Evolutionary conservation across 1,140 invertebrate genomes (phyloP), one percentile per base, ranked within the genome.

Genomic region (Meteorus sp.): DNA sequence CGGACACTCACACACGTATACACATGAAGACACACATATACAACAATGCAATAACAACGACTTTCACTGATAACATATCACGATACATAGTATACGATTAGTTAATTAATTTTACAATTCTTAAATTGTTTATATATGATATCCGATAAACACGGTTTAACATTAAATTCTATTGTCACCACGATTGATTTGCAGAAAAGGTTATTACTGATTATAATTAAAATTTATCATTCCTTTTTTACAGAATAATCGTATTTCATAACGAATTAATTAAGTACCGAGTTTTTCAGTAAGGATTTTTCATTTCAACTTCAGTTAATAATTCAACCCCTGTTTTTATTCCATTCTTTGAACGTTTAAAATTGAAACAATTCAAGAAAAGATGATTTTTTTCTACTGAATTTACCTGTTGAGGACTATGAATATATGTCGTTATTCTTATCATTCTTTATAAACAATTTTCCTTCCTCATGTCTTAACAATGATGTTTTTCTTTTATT

Each of bases 91-190:
- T n/a, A n/a, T 59, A 63, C 33, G 35, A 50, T 41, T 62, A 31
- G 31, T 51, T 59, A 44, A 51, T 63, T 39, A 29, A 48, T 54
- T 57, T 45, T n/a, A n/a, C n/a, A n/a, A n/a, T n/a, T n/a, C n/a
- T n/a, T n/a, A n/a, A n/a, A n/a, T n/a, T n/a, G n/a, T n/a, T n/a
- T n/a, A n/a, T n/a, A n/a, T n/a, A n/a, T n/a, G n/a, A 60, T 37
- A 39, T 43, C 41, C 54, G 23, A 56, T 39, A 45, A 23, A 48
- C 56, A 64, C 58, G 45, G 56, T 59, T 60, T 62, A 62, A 65
- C 57, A 37, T 50, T 70, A 70, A 69, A 63, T 63, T 66, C 74
- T 76, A 76, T 76, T 76, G 74, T 76, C 74, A 73, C 60, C 69
- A 69, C 68, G 66, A 76, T 74, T 74, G 69, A 75, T 74, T 51